phyloP scores from a whole-genome alignment of 2,113 vertebrate genomes.

The Xerus inauris region DNA sequence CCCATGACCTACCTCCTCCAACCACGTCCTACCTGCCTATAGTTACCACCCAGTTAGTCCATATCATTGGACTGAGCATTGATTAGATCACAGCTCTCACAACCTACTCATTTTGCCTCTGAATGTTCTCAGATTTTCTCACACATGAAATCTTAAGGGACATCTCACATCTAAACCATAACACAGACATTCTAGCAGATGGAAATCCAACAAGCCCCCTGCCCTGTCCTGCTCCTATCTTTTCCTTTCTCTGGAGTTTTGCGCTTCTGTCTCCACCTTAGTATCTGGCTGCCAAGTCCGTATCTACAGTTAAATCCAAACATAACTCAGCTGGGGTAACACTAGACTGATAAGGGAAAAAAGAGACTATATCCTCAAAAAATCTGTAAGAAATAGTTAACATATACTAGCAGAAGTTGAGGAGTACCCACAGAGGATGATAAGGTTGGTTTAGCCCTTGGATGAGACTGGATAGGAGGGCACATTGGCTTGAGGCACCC shows the following conservation, averaged over 20 bases:
- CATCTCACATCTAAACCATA: too few species aligned
- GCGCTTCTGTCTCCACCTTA: neutral
- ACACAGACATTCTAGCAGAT: neutral
- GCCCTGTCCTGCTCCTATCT: neutral
- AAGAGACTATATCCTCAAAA: neutral
- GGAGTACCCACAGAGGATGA: neutral
- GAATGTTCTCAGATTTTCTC: too few species aligned
- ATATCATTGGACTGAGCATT: too few species aligned
- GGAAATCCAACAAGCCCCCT: neutral
- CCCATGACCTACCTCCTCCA: too few species aligned
- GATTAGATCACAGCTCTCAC: too few species aligned
- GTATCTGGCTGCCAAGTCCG: neutral
- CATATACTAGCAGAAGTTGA: neutral
- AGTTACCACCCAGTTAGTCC: too few species aligned
- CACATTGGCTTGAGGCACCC: neutral
- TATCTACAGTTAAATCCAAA: neutral
- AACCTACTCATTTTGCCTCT: too few species aligned
- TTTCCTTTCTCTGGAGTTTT: neutral
- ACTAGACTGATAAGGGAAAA: neutral
- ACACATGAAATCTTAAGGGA: too few species aligned
- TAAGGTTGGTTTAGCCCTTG: neutral
- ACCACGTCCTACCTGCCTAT: too few species aligned
- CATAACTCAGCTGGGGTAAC: neutral
- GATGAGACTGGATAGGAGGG: neutral
- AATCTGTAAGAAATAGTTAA: neutral